Conservation (phyloP, 2,797 vertebrate species). For the Coilia nasus region DNA sequence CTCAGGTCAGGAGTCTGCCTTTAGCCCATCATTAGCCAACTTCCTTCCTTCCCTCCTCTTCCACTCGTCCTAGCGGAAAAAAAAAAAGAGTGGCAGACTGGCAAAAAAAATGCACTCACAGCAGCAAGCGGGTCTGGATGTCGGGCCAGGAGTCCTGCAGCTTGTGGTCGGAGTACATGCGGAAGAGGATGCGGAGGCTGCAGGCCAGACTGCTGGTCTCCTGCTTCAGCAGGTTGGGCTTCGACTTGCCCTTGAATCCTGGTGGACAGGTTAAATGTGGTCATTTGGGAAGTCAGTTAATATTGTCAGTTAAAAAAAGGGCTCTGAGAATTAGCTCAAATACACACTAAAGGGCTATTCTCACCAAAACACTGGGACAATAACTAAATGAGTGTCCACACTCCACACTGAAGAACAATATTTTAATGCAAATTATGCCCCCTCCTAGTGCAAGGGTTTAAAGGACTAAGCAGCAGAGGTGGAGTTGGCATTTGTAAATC, state of each 20-base stretch:
- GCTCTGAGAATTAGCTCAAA: too few relatives aligned
- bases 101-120: slow-evolving; percentile 72
- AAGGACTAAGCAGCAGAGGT: background rate
- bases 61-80: background rate
- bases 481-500: background rate
- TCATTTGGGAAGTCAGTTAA: background rate
- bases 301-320: background rate
- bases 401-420: too few relatives aligned
- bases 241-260: slow-evolving; percentile 99
- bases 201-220: slow-evolving; percentile 98
- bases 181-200: slow-evolving; percentile 92
- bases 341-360: too few relatives aligned
- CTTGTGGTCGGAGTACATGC: slow-evolving; percentile 89
- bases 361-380: too few relatives aligned
- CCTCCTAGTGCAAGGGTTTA: background rate
- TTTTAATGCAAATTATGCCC: too few relatives aligned
- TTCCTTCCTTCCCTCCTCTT: slow-evolving; percentile 1
- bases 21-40: background rate
- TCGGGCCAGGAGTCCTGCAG: slow-evolving; percentile 85
- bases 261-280: background rate
- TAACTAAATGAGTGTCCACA: too few relatives aligned
- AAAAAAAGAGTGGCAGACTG: background rate
- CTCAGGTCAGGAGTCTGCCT: background rate
- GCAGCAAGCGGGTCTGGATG: slow-evolving; percentile 89
- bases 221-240: slow-evolving; percentile 96